Conservation (phyloP, 2,888 invertebrate genomes). For the Heliconius aoede region DNA sequence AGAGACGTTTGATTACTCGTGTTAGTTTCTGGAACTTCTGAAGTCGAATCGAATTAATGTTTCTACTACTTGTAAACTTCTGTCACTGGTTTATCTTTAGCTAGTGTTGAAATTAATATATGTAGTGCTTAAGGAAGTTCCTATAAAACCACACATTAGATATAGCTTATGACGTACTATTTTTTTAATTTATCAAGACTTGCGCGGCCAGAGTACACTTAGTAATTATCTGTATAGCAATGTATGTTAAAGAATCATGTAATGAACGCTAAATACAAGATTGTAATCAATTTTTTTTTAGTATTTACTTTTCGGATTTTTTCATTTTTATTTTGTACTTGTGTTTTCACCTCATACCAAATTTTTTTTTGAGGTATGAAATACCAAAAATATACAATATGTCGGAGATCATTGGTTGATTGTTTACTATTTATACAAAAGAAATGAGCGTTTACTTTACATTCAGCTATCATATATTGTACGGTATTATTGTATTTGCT, state of each 20-base stretch:
- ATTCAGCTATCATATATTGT: constrained; percentile 16
- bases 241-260: no score
- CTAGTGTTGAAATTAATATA: neutral
- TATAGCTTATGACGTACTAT: no score
- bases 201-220: no score
- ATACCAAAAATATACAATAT: neutral
- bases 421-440: neutral
- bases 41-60: neutral
- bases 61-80: neutral
- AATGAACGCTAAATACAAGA: no score
- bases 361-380: neutral
- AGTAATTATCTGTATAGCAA: no score
- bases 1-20: constrained; percentile 5
- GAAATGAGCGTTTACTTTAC: constrained; percentile 9
- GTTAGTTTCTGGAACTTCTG: constrained; percentile 7
- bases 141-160: no score
- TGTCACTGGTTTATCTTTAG: neutral
- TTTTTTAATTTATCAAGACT: no score
- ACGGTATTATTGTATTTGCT: constrained; percentile 13
- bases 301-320: no score
- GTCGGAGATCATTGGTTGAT: neutral
- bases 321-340: no score
- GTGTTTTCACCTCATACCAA: no score
- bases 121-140: no score
- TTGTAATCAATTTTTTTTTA: no score